Conservation (phyloP, 2,797 vertebrate genomes). For the Sebastes baramenuke region DNA sequence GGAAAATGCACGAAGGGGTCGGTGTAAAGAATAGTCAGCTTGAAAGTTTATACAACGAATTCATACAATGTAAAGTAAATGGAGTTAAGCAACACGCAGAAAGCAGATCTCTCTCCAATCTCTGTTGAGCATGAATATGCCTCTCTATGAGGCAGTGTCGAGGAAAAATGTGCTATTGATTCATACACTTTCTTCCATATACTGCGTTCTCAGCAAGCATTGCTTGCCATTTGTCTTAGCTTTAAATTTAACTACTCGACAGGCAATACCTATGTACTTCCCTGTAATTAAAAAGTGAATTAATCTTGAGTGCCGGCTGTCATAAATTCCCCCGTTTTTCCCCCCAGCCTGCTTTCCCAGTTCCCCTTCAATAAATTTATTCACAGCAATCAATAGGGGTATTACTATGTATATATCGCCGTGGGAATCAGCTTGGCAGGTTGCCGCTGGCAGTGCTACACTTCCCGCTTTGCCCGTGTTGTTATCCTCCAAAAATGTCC, state of each 20-base stretch:
- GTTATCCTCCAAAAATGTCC: slow-evolving; percentile 43
- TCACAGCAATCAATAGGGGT: slow-evolving; percentile 60
- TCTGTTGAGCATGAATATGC: slow-evolving; percentile 3
- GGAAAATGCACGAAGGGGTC: not conserved
- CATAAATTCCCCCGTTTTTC: slow-evolving; percentile 64
- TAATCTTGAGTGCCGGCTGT: slow-evolving; percentile 65
- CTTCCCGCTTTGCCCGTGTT: slow-evolving; percentile 18
- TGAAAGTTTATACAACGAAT: slow-evolving; percentile 2
- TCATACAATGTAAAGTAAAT: slow-evolving; percentile 8
- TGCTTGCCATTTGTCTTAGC: slow-evolving; percentile 53
- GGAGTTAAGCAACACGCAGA: not conserved
- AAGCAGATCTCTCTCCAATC: slow-evolving; percentile 14
- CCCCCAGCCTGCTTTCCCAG: slow-evolving; percentile 22
- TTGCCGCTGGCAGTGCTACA: slow-evolving; percentile 54
- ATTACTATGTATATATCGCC: slow-evolving; percentile 63
- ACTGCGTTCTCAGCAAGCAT: slow-evolving; percentile 72
- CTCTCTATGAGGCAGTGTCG: slow-evolving; percentile 36
- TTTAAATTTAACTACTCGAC: slow-evolving; percentile 67
- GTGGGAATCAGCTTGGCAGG: slow-evolving; percentile 51
- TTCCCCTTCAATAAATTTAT: slow-evolving; percentile 58
- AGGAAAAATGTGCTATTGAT: slow-evolving; percentile 66
- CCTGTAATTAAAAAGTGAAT: slow-evolving; percentile 78
- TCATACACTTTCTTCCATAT: slow-evolving; percentile 54
- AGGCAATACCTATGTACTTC: slow-evolving; percentile 69
- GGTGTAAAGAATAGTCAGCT: not conserved